phyloP scores from a whole-genome alignment of 2,888 invertebrate genomes.

The Heteropelma amictum region DNA sequence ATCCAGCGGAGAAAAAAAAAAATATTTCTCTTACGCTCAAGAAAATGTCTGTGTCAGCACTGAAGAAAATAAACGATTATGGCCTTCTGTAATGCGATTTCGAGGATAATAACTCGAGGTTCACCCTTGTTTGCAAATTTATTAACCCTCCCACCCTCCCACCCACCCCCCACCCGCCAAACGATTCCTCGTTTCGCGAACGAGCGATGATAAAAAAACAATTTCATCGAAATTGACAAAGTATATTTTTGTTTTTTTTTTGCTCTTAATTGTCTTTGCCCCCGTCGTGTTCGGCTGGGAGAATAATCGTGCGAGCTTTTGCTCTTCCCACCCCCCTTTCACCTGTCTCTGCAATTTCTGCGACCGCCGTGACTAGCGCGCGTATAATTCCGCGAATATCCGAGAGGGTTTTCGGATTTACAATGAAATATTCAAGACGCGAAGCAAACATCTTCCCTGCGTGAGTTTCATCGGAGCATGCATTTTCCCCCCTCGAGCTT shows the following conservation, averaged over 20 bases:
- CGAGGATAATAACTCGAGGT: not conserved
- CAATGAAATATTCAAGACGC: slow-evolving; percentile 57
- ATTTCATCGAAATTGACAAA: too few relatives aligned
- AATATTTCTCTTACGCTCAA: not conserved
- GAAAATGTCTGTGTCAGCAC: not conserved
- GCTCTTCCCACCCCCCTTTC: slow-evolving; percentile 12
- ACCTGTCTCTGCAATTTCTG: slow-evolving; percentile 42
- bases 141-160: too few relatives aligned
- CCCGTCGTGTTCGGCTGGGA: too few relatives aligned
- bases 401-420: slow-evolving; percentile 43
- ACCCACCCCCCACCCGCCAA: too few relatives aligned
- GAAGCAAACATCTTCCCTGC: slow-evolving; percentile 55
- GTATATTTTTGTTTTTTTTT: too few relatives aligned
- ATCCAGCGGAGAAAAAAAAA: not conserved
- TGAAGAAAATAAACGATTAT: not conserved
- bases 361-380: too few relatives aligned
- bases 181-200: too few relatives aligned
- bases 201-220: not conserved
- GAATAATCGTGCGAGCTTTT: not conserved
- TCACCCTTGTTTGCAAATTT: too few relatives aligned
- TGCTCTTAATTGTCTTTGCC: too few relatives aligned
- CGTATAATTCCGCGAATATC: slow-evolving; percentile 44
- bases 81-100: not conserved
- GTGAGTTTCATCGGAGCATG: slow-evolving; percentile 54
- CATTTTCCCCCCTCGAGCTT: slow-evolving; percentile 36